Evolutionary conservation across 37 sponge, comb jelly and placozoan species (phyloP).

Genomic region (Haliclona indistincta): DNA sequence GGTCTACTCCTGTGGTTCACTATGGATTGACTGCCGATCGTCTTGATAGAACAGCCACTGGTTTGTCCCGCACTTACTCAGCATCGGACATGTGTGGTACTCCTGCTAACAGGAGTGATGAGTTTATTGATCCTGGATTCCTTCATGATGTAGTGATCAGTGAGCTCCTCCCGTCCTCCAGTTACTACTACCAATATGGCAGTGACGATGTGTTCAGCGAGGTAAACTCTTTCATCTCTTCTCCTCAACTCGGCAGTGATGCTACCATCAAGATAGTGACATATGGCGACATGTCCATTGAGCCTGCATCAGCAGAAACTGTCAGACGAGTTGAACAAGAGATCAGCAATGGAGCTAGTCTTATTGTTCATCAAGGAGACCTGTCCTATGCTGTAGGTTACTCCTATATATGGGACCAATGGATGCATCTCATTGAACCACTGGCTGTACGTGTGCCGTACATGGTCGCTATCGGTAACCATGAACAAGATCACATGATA

Average conservation of each 20-base stretch:
- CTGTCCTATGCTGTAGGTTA: conserved; percentile 51
- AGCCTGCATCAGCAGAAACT: conserved; percentile 13
- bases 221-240: conserved; percentile 18
- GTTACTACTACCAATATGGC: conserved; percentile 50
- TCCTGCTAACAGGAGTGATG: conserved; percentile 25
- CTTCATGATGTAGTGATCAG: conserved; percentile 54
- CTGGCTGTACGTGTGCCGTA: conserved; percentile 19
- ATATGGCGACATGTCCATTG: conserved; percentile 58
- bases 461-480: conserved; percentile 51
- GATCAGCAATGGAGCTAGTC: conserved; percentile 4
- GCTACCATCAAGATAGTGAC: conserved; percentile 28
- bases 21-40: conserved; percentile 24
- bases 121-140: conserved; percentile 55
- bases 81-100: conserved; percentile 57
- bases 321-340: conserved; percentile 18
- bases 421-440: conserved; percentile 55
- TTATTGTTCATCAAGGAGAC: conserved; percentile 60
- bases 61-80: conserved; percentile 46
- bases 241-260: conserved; percentile 1
- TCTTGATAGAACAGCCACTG: conserved; percentile 16
- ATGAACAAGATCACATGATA: conserved; percentile 25
- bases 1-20: conserved; percentile 17
- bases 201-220: conserved; percentile 20
- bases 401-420: conserved; percentile 56
- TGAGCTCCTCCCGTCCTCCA: conserved; percentile 24